Conservation (phyloP, 2,797 vertebrate species). For the Sciaenops ocellatus region DNA sequence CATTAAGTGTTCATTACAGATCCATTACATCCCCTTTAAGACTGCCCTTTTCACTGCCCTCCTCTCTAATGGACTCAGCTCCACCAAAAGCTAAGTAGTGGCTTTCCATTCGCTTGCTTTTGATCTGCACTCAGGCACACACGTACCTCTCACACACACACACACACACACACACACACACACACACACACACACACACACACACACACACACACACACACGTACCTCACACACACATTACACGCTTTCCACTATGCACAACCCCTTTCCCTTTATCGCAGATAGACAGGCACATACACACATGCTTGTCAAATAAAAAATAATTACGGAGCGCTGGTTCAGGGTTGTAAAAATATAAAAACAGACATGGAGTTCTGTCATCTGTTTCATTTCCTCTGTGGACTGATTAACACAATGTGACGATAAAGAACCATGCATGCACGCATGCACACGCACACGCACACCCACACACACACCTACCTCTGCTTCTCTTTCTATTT, state of each 20-base stretch:
- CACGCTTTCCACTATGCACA: neutral
- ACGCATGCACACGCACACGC: slow-evolving; percentile 22
- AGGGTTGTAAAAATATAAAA: slow-evolving; percentile 56
- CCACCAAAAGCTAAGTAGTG: slow-evolving; percentile 56
- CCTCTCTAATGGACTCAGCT: slow-evolving; percentile 68
- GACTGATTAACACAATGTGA: slow-evolving; percentile 43
- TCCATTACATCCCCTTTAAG: slow-evolving; percentile 74
- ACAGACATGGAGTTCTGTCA: slow-evolving; percentile 52
- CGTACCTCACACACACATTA: neutral
- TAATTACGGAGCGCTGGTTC: slow-evolving; percentile 52
- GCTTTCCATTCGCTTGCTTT: slow-evolving; percentile 61
- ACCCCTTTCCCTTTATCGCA: slow-evolving; percentile 4
- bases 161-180: slow-evolving; percentile 7
- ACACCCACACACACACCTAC: slow-evolving; percentile 27
- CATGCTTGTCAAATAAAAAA: slow-evolving; percentile 48
- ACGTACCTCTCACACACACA: neutral
- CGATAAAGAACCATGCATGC: slow-evolving; percentile 9
- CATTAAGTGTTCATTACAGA: slow-evolving; percentile 75
- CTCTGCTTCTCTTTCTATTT: neutral
- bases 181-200: slow-evolving; percentile 25
- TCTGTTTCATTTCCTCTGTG: slow-evolving; percentile 53
- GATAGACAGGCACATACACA: slow-evolving; percentile 15
- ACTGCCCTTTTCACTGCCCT: slow-evolving; percentile 62
- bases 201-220: neutral
- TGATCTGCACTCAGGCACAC: slow-evolving; percentile 48